phyloP scores from a whole-genome alignment of 2,113 vertebrate genomes.

The Paratilapia polleni region DNA sequence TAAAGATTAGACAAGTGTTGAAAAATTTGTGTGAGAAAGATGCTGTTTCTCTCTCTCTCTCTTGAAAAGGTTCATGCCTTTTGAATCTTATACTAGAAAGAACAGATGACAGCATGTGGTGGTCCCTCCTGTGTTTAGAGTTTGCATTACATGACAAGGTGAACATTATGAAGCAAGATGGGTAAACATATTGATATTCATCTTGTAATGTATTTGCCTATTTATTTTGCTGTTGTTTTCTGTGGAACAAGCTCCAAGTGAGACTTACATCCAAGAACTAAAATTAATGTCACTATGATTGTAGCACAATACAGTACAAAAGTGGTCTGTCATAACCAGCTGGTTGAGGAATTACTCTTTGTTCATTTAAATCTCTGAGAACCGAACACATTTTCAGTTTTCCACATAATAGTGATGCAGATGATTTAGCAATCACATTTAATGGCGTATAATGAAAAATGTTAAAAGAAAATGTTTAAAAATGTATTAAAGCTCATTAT shows the following conservation, averaged over 20 bases:
- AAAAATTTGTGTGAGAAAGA: background rate
- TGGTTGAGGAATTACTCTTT: background rate
- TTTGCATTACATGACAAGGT: background rate
- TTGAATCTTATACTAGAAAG: background rate
- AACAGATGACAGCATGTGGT: background rate
- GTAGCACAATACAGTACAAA: background rate
- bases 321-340: background rate
- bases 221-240: background rate
- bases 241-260: background rate
- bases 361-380: background rate
- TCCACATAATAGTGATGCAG: background rate
- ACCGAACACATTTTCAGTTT: background rate
- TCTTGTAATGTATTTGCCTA: accelerated
- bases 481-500: no score
- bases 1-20: background rate
- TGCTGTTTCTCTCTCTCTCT: background rate
- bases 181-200: background rate
- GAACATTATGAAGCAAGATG: background rate
- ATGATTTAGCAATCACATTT: background rate
- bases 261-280: background rate
- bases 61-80: background rate
- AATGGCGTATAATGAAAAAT: background rate
- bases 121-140: background rate
- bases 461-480: no score
- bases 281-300: background rate